Percentiles rank a stretch among this genome's conserved stretches.
These are phyloP conservation scores for Podiceps cristatus DNA, from an alignment of 2,113 vertebrate genomes.

Conservation along the genomic window DNA sequence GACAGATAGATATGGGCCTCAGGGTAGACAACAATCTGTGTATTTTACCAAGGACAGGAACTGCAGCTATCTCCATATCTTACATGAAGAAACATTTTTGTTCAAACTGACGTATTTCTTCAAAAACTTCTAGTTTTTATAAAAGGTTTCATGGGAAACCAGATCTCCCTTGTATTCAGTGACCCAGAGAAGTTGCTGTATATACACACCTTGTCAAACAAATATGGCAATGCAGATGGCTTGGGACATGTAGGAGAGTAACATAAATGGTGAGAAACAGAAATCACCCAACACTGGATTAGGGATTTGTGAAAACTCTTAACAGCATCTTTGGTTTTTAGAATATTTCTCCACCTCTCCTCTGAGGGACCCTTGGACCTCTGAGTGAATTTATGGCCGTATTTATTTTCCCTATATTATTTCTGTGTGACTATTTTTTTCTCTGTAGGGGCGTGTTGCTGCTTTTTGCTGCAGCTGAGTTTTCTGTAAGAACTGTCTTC, in stretches of 20 bases:
- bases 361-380: neutral
- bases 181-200: conserved; percentile 31
- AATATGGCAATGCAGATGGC: conserved; percentile 47
- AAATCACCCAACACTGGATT: neutral
- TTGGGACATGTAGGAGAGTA: conserved; percentile 18
- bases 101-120: neutral
- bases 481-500: neutral
- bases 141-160: neutral
- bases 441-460: neutral
- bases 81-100: neutral
- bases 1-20: neutral
- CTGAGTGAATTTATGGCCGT: neutral
- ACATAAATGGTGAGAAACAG: conserved; percentile 27
- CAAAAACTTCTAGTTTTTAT: neutral
- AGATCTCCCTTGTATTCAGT: neutral
- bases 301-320: neutral
- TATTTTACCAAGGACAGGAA: neutral
- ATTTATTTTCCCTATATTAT: neutral
- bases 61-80: neutral
- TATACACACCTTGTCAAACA: conserved; percentile 50
- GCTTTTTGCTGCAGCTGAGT: neutral
- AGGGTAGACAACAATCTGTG: neutral
- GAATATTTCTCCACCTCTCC: neutral
- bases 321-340: neutral
- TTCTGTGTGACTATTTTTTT: neutral